phyloP scores from a whole-genome alignment of 2,888 invertebrate genomes.

The Pseudococcus jackbeardsleyi region DNA sequence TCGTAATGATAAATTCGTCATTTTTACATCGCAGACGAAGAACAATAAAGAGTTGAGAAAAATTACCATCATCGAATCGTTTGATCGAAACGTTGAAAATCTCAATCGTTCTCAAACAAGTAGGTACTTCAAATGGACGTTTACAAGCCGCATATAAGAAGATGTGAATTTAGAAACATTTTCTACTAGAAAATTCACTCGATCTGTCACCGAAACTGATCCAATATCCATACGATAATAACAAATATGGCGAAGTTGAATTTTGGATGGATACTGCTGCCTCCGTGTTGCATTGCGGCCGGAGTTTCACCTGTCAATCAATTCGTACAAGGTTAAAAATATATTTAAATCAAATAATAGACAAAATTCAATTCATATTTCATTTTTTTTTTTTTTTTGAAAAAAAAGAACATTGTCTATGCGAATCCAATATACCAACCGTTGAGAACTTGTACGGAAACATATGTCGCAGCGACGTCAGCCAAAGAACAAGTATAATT shows the following conservation, averaged over 20 bases:
- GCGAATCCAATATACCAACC: conserved; percentile 73
- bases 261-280: conserved; percentile 65
- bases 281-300: conserved; percentile 68
- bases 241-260: conserved; percentile 30
- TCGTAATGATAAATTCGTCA: no score
- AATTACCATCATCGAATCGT: neutral
- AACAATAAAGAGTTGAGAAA: neutral
- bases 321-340: neutral
- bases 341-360: neutral
- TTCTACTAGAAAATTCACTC: neutral
- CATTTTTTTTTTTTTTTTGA: no score
- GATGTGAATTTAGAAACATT: neutral
- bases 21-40: no score
- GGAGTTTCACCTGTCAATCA: conserved; percentile 71
- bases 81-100: neutral
- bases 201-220: conserved; percentile 54
- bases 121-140: neutral
- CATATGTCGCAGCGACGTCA: conserved; percentile 79
- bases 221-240: neutral
- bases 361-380: conserved; percentile 67
- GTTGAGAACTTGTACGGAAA: conserved; percentile 83
- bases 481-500: conserved; percentile 84
- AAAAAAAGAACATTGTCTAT: neutral
- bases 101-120: neutral
- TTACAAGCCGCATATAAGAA: conserved; percentile 12